These are phyloP conservation scores for Limnephilus marmoratus DNA, from an alignment of 2,888 invertebrate genomes.

Conservation along the genomic window DNA sequence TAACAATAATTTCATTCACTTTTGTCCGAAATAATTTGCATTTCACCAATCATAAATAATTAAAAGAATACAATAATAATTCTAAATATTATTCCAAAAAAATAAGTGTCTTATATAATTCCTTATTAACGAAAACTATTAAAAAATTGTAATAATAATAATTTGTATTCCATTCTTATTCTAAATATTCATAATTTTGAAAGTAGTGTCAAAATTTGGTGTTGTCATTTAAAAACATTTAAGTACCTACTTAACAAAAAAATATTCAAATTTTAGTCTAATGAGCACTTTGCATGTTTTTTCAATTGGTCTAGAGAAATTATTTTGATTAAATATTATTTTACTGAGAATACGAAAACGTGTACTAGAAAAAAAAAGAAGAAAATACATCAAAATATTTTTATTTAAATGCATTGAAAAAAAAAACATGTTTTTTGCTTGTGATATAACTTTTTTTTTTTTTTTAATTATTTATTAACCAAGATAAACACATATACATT, in stretches of 20 bases:
- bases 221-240: background rate
- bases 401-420: too few relatives aligned
- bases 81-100: background rate
- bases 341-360: too few relatives aligned
- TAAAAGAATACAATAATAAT: background rate
- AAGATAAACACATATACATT: too few relatives aligned
- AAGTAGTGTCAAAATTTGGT: background rate
- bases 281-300: background rate
- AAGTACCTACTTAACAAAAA: background rate
- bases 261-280: background rate
- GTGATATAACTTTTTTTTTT: too few relatives aligned
- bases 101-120: background rate
- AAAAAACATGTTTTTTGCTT: too few relatives aligned
- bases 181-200: background rate
- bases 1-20: background rate
- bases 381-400: too few relatives aligned
- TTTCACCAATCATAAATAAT: background rate
- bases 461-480: too few relatives aligned
- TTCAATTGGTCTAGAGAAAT: background rate
- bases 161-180: background rate
- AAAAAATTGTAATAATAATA: background rate
- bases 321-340: too few relatives aligned
- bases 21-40: background rate
- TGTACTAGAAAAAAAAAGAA: too few relatives aligned
- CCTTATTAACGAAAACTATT: background rate